Conservation (phyloP, 2,888 invertebrate genomes). For the Drymonia ruficornis region DNA sequence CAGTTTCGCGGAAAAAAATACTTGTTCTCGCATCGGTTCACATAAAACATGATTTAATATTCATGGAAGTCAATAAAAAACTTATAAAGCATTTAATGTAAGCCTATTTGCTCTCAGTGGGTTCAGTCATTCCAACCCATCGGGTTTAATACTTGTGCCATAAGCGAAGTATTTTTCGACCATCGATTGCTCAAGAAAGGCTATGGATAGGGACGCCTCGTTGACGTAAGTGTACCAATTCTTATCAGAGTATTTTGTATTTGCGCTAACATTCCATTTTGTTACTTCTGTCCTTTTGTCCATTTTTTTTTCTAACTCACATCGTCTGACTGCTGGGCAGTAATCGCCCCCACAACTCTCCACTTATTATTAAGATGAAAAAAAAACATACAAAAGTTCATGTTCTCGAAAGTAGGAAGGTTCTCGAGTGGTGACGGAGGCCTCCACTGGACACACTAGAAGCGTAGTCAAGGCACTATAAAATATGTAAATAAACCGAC, state of each 20-base stretch:
- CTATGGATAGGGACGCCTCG: neutral
- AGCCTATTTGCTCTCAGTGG: slow-evolving; percentile 13
- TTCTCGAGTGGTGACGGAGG: too few relatives aligned
- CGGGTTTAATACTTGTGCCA: slow-evolving; percentile 7
- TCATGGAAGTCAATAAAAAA: slow-evolving; percentile 19
- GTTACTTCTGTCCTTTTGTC: neutral
- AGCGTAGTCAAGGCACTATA: too few relatives aligned
- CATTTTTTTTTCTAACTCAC: too few relatives aligned
- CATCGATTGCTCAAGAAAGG: neutral
- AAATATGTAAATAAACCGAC: too few relatives aligned
- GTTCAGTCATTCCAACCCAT: slow-evolving; percentile 9
- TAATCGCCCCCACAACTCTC: too few relatives aligned
- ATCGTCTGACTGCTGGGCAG: too few relatives aligned
- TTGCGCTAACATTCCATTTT: neutral
- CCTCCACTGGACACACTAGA: too few relatives aligned
- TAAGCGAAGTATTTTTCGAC: neutral
- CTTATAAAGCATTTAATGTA: slow-evolving; percentile 21
- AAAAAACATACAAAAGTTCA: too few relatives aligned
- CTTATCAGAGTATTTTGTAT: neutral
- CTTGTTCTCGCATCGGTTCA: slow-evolving; percentile 6
- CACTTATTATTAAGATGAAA: too few relatives aligned
- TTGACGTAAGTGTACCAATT: neutral
- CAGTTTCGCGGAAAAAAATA: neutral
- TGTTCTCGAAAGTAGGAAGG: too few relatives aligned
- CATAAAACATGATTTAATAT: slow-evolving; percentile 18